Evolutionary conservation across 2,113 vertebrate genomes (phyloP).

Genomic region (Bettongia penicillata): DNA sequence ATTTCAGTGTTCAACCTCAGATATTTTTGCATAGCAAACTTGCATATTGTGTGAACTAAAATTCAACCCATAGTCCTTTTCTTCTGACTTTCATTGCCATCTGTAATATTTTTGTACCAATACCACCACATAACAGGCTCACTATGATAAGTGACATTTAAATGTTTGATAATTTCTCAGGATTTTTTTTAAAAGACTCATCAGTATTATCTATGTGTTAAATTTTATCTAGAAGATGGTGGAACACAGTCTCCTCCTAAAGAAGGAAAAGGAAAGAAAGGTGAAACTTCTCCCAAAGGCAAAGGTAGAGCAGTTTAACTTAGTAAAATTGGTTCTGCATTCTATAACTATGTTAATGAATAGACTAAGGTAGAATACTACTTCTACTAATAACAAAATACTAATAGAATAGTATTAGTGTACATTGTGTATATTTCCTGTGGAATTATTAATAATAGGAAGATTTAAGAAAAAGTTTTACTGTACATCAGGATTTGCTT

Average conservation of each 20-base stretch:
- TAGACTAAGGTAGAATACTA: background rate
- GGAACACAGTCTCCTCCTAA: slow-evolving; percentile 39
- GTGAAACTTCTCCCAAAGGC: slow-evolving; percentile 51
- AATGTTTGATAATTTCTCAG: background rate
- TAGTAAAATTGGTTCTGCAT: slow-evolving; percentile 38
- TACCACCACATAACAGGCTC: background rate
- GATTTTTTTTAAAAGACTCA: slow-evolving; percentile 7
- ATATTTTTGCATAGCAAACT: background rate
- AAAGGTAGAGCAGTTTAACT: slow-evolving; percentile 62
- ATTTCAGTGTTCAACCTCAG: slow-evolving; percentile 10
- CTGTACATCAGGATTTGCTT: background rate
- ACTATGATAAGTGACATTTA: slow-evolving; percentile 39
- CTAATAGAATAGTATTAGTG: background rate
- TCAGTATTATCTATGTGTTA: slow-evolving; percentile 56
- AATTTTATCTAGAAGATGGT: slow-evolving; percentile 55
- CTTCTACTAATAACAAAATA: too few species aligned
- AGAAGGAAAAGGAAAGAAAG: slow-evolving; percentile 73
- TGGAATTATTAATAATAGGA: slow-evolving; percentile 10
- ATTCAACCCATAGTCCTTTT: background rate
- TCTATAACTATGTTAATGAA: slow-evolving; percentile 36
- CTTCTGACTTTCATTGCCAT: slow-evolving; percentile 50
- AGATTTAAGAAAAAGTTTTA: background rate
- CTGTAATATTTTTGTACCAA: background rate
- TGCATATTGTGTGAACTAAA: background rate
- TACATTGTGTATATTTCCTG: background rate